Conservation (phyloP, 2,113 vertebrate species). For the Cricetomys ansorgei region DNA sequence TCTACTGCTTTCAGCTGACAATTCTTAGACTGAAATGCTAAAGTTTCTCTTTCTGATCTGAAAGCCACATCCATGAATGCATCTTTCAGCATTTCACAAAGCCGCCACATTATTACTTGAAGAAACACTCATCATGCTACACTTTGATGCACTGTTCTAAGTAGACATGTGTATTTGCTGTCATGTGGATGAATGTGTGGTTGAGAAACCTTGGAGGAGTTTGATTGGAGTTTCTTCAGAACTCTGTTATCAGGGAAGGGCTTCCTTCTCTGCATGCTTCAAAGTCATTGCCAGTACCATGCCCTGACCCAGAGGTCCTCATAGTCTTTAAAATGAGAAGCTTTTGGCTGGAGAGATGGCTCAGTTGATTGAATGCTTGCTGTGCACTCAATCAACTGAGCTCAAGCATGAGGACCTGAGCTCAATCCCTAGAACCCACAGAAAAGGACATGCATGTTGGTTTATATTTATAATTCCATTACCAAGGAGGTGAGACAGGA, state of each 20-base stretch:
- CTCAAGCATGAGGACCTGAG: not conserved
- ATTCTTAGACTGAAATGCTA: not conserved
- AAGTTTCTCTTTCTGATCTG: not conserved
- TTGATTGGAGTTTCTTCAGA: not conserved
- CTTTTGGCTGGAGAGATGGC: not conserved
- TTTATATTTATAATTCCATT: not conserved
- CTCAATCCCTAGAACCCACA: not conserved
- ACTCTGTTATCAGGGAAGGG: not conserved
- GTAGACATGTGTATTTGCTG: not conserved
- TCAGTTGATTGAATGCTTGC: not conserved
- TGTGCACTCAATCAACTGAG: too few relatives aligned
- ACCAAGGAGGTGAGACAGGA: not conserved
- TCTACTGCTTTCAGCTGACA: not conserved
- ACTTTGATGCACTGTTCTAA: not conserved
- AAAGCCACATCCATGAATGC: not conserved
- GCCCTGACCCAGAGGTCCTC: not conserved
- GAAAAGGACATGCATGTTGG: not conserved
- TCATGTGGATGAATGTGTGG: not conserved
- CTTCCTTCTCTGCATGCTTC: not conserved
- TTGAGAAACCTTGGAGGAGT: rapidly evolving
- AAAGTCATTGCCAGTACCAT: not conserved
- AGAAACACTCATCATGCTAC: not conserved
- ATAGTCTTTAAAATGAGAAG: not conserved
- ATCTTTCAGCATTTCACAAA: not conserved
- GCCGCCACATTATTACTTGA: too few relatives aligned